Conservation (phyloP, 2,113 vertebrate genomes). For the Globicephala melas region DNA sequence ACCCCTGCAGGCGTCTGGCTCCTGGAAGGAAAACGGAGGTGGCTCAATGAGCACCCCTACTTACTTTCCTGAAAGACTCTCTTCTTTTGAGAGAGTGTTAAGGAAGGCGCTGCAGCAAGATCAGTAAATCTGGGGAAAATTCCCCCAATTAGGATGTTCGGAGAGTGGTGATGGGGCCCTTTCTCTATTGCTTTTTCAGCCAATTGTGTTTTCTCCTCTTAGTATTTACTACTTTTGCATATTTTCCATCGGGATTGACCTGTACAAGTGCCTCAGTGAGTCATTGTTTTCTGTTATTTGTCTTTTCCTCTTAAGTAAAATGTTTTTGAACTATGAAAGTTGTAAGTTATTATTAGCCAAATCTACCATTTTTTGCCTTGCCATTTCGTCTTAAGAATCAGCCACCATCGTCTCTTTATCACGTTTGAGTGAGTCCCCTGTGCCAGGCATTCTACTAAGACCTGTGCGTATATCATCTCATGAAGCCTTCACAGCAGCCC, state of each 20-base stretch:
- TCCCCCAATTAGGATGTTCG: neutral
- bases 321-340: neutral
- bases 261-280: neutral
- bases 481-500: rapidly evolving
- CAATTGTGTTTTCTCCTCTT: rapidly evolving
- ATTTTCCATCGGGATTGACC: neutral
- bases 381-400: rapidly evolving
- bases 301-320: neutral
- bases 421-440: rapidly evolving
- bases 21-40: neutral
- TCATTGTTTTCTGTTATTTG: neutral
- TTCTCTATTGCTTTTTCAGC: neutral
- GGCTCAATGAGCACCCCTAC: neutral
- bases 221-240: neutral
- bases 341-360: neutral
- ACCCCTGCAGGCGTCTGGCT: neutral
- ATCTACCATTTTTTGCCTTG: neutral
- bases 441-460: rapidly evolving
- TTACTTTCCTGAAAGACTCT: neutral
- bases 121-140: rapidly evolving
- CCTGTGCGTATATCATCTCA: rapidly evolving
- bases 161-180: rapidly evolving
- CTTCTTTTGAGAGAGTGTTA: neutral
- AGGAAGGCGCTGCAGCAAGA: neutral
- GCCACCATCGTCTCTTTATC: rapidly evolving